Evolutionary conservation across 2,797 vertebrate species (phyloP).

Genomic region (Melanotaenia pygmaea): DNA sequence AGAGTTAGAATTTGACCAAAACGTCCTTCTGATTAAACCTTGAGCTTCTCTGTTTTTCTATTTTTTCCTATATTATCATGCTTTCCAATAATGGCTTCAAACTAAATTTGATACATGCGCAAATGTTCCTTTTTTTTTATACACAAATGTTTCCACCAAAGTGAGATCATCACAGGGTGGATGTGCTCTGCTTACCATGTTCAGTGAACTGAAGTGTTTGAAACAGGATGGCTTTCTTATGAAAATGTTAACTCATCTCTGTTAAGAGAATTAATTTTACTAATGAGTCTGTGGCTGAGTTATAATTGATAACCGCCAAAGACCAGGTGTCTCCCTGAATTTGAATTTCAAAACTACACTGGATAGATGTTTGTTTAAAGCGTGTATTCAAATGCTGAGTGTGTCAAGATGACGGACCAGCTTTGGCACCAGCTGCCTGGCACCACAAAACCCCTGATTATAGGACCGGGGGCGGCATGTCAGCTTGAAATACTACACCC

Average conservation of each 20-base stretch:
- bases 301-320: constrained; percentile 65
- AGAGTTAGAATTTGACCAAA: no score
- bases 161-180: background rate
- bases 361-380: constrained; percentile 57
- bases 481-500: constrained; percentile 54
- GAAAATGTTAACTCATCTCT: constrained; percentile 68
- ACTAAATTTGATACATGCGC: constrained; percentile 4
- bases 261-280: constrained; percentile 59
- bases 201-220: constrained; percentile 15
- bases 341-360: constrained; percentile 61
- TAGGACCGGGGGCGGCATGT: constrained; percentile 51
- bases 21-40: background rate
- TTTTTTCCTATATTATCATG: background rate
- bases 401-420: constrained; percentile 61
- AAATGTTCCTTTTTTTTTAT: constrained; percentile 2
- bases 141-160: constrained; percentile 12
- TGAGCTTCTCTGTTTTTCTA: background rate
- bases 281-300: constrained; percentile 66
- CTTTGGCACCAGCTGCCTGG: constrained; percentile 66
- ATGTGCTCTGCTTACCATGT: constrained; percentile 21
- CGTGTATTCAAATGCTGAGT: constrained; percentile 64
- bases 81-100: constrained; percentile 8
- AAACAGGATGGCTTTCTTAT: constrained; percentile 59
- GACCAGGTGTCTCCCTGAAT: constrained; percentile 71
- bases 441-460: constrained; percentile 57